Evolutionary conservation across 2,113 vertebrate species (phyloP), one percentile per base, ranked within the genome.

Genomic region (Climacteris rufus): DNA sequence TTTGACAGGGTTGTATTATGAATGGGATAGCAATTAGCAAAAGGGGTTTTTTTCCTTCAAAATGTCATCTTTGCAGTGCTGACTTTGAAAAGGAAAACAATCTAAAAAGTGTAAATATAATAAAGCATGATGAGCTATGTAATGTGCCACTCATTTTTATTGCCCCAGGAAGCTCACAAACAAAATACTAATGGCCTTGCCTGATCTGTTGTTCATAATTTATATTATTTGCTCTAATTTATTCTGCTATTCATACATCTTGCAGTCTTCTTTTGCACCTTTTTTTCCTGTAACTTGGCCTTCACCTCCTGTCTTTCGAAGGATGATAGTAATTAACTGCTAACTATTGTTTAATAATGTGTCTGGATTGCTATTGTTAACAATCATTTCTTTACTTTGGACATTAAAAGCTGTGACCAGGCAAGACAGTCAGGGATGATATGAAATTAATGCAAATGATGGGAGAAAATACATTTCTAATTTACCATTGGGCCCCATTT

Each of bases 61-160:
- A 93, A 42, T 1, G 35, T 72, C 7, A 30, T 75, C 6, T 89
- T 54, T 76, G 27, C 9, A 37, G 11, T 31, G 12, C 3, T 76
- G 13, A 76, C 22, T 79, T 91, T 35, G 79, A 68, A 84, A 13
- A 45, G 7, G 11, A 16, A 91, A 91, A 68, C 13, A 75, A 56
- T 60, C 47, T 71, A 59, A 86, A 94, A 91, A 24, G 7, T 81
- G 20, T 76, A 92, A 75, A 93, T 87, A 83, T 47, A 87, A 66
- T 84, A 94, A 94, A 84, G 19, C 40, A 91, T 68, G 77, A 86
- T 64, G n/a, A 89, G 31, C 60, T 61, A 19, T 89, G n/a, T 71
- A 84, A 94, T 79, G 23, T 64, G n/a, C 27, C 60, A 81, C 37
- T 92, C 75, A 90, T 42, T 90, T 95, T 71, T 92, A 74, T 82